Evolutionary conservation across 37 sponge, comb jelly and placozoan species (phyloP).

Genomic region (Oscarella lobularis): DNA sequence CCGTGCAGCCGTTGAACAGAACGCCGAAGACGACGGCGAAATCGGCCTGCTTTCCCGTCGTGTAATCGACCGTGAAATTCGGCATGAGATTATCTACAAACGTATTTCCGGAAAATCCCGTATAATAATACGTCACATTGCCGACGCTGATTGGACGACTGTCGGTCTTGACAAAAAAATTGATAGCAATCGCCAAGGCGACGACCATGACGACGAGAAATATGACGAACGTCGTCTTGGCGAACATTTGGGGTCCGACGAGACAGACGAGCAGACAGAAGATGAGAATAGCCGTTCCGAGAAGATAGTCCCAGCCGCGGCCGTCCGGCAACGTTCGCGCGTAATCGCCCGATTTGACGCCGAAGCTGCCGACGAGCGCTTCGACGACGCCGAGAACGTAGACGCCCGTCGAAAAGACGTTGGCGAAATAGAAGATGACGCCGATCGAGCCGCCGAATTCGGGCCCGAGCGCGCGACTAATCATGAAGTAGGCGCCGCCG

Average conservation of each 20-base stretch:
- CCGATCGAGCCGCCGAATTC: slow-evolving; percentile 99
- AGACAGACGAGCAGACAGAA: slow-evolving; percentile 82
- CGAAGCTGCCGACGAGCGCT: slow-evolving; percentile 76
- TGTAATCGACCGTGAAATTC: slow-evolving; percentile 49
- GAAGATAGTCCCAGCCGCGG: slow-evolving; percentile 43
- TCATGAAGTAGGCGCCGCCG: slow-evolving; percentile 97
- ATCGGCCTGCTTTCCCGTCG: slow-evolving; percentile 2
- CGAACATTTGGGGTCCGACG: slow-evolving; percentile 89
- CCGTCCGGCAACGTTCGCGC: background rate
- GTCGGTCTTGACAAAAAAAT: background rate
- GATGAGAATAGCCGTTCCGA: slow-evolving; percentile 54
- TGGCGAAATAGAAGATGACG: slow-evolving; percentile 91
- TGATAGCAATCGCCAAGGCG: slow-evolving; percentile 53
- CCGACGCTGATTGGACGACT: background rate
- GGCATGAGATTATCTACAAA: background rate
- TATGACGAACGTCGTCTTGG: slow-evolving; percentile 83
- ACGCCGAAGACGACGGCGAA: slow-evolving; percentile 85
- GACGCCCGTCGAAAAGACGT: slow-evolving; percentile 83
- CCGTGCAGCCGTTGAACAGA: slow-evolving; percentile 96
- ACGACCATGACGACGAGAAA: slow-evolving; percentile 68
- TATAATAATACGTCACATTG: background rate
- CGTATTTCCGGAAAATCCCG: background rate
- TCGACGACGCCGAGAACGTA: slow-evolving; percentile 85
- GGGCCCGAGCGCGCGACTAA: slow-evolving; percentile 67
- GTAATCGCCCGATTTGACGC: slow-evolving; percentile 6